Base-by-base conservation (phyloP, 1,140 invertebrate genomes). In the Hyles vespertilio region DNA sequence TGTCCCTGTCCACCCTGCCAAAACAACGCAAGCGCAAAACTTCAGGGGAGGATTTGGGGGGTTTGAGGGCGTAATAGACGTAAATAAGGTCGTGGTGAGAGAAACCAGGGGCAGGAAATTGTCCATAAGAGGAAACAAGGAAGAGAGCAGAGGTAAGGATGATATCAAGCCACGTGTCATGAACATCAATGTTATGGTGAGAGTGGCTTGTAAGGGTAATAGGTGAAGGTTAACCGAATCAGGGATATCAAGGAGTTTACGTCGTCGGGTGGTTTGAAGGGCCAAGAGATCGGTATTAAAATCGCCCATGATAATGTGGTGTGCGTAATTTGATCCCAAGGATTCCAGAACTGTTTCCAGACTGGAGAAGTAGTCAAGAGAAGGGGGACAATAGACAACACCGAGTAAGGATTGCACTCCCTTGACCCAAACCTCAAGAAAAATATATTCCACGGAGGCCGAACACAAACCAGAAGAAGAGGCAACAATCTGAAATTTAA, bases 101-200 rank as follows among this genome's bases (percentile, higher is more conserved):
- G n/a, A n/a, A n/a, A n/a, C n/a, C n/a, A 36, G 36, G 36, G 36
- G 36, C 36, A 36, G 36, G 36, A 36, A 4, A 36, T 36, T 36
- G 36, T 4, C 36, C 36, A 36, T 36, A 7, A 36, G 36, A 36
- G 36, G 36, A 36, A 36, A 36, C 7, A 7, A 36, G 36, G 36
- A 7, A 36, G 7, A 7, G 36, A 36, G 36, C 7, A 36, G 36
- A 36, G 36, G 36, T 32, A 32, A 65, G n/a, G 8, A 55, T 61
- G 5, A 61, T 46, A 36, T 61, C 59, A 47, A 66, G 44, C 59
- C 56, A 66, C 3, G 51, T 54, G 49, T 66, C 59, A 12, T 56
- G 32, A 12, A 12, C 11, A 10, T 33, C n/a, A 47, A 43, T 9
- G 34, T 59, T 62, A 32, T 59, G 49, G 40, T 50, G 58, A 50